phyloP scores from a whole-genome alignment of 2,888 invertebrate genomes.

The Linnaemya vulpina region DNA sequence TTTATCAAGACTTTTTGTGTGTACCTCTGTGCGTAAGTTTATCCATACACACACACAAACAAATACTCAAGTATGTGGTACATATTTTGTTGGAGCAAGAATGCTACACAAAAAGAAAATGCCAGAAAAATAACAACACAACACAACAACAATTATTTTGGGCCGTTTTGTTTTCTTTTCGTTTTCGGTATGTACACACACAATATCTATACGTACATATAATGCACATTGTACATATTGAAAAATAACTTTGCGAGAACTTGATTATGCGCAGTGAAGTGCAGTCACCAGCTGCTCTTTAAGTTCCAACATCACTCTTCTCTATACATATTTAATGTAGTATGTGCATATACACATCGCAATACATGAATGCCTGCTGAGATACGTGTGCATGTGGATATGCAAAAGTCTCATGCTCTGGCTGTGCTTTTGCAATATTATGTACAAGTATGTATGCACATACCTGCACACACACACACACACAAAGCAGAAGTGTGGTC shows the following conservation, averaged over 20 bases:
- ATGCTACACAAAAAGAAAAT: conserved; percentile 36
- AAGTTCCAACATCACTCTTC: background rate
- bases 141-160: background rate
- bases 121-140: conserved; percentile 35
- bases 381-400: background rate
- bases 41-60: background rate
- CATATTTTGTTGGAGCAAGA: conserved; percentile 8
- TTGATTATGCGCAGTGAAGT: conserved; percentile 45
- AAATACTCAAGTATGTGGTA: background rate
- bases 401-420: background rate
- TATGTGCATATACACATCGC: background rate
- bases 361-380: background rate
- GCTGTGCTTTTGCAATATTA: background rate
- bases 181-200: background rate
- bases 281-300: background rate
- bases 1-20: conserved; percentile 61
- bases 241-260: conserved; percentile 18
- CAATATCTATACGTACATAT: too few species aligned
- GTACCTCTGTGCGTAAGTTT: conserved; percentile 31
- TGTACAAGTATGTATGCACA: background rate
- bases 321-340: background rate
- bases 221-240: background rate
- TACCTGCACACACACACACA: too few species aligned
- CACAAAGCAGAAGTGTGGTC: too few species aligned
- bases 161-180: conserved; percentile 17